Evolutionary conservation across 1,140 invertebrate species (phyloP).

Genomic region (Araneus ventricosus): DNA sequence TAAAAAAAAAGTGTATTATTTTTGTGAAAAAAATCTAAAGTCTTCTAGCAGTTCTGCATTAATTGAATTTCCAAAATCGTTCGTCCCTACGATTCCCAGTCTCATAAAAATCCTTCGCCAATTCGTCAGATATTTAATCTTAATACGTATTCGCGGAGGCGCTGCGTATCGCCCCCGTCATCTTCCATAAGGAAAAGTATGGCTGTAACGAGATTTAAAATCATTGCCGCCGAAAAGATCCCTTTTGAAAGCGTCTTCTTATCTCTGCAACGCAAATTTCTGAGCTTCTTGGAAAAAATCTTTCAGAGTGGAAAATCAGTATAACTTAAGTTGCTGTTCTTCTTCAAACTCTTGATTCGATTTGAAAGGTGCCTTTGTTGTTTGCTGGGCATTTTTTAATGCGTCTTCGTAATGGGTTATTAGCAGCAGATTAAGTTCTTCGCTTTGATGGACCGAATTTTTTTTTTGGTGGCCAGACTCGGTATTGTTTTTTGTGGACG

Average conservation of each 20-base stretch:
- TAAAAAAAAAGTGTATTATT: neutral
- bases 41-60: neutral
- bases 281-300: constrained; percentile 32
- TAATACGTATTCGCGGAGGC: neutral
- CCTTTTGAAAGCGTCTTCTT: constrained; percentile 58
- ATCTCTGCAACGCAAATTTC: constrained; percentile 60
- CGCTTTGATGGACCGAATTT: constrained; percentile 17
- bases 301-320: constrained; percentile 59
- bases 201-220: constrained; percentile 60
- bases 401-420: constrained; percentile 50
- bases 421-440: constrained; percentile 64
- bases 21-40: neutral
- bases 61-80: constrained; percentile 22
- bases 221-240: constrained; percentile 30
- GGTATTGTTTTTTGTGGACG: constrained; percentile 35
- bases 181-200: constrained; percentile 18
- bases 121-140: neutral
- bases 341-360: constrained; percentile 64
- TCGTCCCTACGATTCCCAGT: neutral
- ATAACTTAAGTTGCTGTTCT: constrained; percentile 44
- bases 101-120: neutral
- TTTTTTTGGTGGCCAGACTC: neutral
- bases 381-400: constrained; percentile 57
- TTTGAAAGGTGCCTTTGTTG: constrained; percentile 62
- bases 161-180: constrained; percentile 45